A percentile compares a stretch with the other conserved stretches of the same genome.
Conservation (phyloP, 2,113 vertebrate genomes). For the Ammodytes dubius region DNA sequence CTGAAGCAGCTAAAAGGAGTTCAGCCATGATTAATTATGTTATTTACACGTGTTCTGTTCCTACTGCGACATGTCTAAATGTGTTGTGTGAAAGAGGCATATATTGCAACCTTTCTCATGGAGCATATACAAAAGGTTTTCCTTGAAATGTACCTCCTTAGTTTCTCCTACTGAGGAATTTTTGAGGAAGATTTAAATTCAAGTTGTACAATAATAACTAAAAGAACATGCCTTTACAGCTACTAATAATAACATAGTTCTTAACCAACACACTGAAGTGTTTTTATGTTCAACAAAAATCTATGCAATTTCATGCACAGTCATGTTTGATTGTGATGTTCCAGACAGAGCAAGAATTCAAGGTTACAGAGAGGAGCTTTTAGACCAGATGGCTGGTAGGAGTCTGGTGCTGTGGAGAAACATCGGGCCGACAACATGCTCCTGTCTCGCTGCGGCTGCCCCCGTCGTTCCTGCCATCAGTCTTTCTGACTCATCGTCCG, state of each 20-base stretch:
- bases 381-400: conserved; percentile 70
- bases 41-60: conserved; percentile 9
- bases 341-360: conserved; percentile 21
- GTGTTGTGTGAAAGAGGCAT: neutral
- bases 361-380: conserved; percentile 34
- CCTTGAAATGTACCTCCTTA: conserved; percentile 12
- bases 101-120: neutral
- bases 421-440: conserved; percentile 55
- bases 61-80: conserved; percentile 4
- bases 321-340: conserved; percentile 44
- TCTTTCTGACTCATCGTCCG: conserved; percentile 8
- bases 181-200: conserved; percentile 7
- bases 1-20: conserved; percentile 20
- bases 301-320: conserved; percentile 4
- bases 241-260: neutral
- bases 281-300: neutral
- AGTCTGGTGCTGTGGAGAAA: conserved; percentile 77
- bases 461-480: conserved; percentile 37
- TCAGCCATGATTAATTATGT: conserved; percentile 1
- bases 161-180: neutral
- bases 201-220: conserved; percentile 4
- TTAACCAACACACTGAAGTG: too few relatives aligned
- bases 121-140: neutral
- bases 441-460: conserved; percentile 30
- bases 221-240: neutral